These are phyloP conservation scores for Steinernema carpocapsae DNA, from an alignment of 2,888 invertebrate species.

Conservation along the genomic window DNA sequence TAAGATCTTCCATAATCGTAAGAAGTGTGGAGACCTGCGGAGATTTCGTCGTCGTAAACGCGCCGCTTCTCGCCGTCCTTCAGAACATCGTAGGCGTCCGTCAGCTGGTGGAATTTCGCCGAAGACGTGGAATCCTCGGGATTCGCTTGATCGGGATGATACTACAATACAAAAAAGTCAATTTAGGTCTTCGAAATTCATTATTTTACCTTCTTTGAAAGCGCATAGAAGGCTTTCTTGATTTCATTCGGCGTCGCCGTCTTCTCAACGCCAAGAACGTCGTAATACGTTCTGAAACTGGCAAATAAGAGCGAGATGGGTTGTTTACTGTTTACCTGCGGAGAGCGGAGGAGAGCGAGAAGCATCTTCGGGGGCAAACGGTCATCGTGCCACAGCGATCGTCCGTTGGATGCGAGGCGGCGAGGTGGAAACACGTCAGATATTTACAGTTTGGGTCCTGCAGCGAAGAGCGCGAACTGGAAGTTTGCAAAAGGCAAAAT, in stretches of 20 bases:
- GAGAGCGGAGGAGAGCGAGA: too few species aligned
- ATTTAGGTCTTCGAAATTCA: neutral
- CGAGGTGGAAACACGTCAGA: too few species aligned
- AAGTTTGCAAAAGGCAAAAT: too few species aligned
- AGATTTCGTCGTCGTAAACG: neutral
- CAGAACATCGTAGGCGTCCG: conserved; percentile 34
- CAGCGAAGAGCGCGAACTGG: too few species aligned
- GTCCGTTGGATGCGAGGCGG: too few species aligned
- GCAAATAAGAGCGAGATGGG: neutral
- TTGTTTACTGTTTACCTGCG: too few species aligned
- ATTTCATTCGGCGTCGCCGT: conserved; percentile 47
- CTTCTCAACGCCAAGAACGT: conserved; percentile 46
- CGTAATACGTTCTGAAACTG: conserved; percentile 42
- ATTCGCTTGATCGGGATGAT: neutral
- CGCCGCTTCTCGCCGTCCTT: conserved; percentile 28
- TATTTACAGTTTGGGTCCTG: too few species aligned
- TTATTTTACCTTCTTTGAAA: conserved; percentile 51
- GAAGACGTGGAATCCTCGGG: neutral
- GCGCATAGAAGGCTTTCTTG: conserved; percentile 51
- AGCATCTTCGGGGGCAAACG: too few species aligned
- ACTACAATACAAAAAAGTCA: neutral
- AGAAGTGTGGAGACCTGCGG: neutral
- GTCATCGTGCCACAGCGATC: too few species aligned
- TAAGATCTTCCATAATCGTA: too few species aligned
- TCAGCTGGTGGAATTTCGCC: conserved; percentile 30